Base-by-base conservation (phyloP, 1,140 invertebrate species). In the Gonioctena quinquepunctata region DNA sequence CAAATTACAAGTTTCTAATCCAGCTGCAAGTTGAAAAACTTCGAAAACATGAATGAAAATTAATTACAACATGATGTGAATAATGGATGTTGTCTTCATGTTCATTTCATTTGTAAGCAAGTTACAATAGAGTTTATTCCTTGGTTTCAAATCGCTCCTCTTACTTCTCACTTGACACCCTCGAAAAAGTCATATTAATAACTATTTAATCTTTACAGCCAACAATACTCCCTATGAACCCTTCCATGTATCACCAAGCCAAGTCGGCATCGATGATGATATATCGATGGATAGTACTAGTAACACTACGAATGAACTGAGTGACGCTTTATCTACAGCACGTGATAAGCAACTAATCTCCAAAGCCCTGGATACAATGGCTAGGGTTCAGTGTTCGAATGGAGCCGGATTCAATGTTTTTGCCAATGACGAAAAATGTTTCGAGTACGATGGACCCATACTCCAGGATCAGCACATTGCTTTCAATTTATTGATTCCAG, bases 401-500 rank as follows among this genome's bases (percentile, higher is more conserved):
- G 77, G 77, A 49, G 75, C 70, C 25, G 79, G 82, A 54, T 61
- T 78, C 16, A 65, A 69, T 11, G 68, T 64, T 7, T 33, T 77
- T 23, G 27, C 73, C 25, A 68, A 68, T 66, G 73, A 80, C 48
- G 63, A 80, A 70, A 67, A 81, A 80, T 74, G 80, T 81, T 79
- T 73, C 80, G 71, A 81, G 75, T 83, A 84, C 63, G 81, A 83
- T n/a, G 90, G 89, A 63, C 88, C 90, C 65, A 80, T 93, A 18
- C 82, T 94, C 25, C 86, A 86, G n/a, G 90, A 92, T 66, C 86
- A 87, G 19, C 88, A 92, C 78, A 88, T 90, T 62, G 79, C 87
- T 18, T 97, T 97, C 80, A 91, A 93, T 78, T 84, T 96, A 71
- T 92, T 93, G 72, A 92, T 93, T 5, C 95, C 95, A 13, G 90